Evolutionary conservation across 2,888 invertebrate genomes (phyloP).

Genomic region (Synergus umbraculus): DNA sequence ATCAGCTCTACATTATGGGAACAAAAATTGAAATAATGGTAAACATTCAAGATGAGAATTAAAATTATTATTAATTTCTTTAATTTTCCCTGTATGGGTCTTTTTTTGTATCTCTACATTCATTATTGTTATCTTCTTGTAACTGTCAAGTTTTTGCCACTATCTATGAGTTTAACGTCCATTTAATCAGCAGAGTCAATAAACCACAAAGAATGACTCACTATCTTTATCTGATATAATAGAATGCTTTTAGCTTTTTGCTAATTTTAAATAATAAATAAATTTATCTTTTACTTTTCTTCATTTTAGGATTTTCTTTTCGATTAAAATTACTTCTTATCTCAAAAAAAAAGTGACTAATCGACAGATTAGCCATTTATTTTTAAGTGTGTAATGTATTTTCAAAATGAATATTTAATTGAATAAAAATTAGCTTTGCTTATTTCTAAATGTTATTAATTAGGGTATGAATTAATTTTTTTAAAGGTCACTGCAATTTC

Average conservation of each 20-base stretch:
- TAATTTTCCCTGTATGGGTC: not conserved
- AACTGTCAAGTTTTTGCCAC: not conserved
- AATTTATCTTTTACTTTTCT: not conserved
- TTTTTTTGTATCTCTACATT: not conserved
- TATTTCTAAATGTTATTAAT: not conserved
- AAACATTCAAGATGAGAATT: slow-evolving; percentile 43
- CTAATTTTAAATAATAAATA: not conserved
- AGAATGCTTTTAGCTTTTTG: not conserved
- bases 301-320: not conserved
- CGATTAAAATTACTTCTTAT: not conserved
- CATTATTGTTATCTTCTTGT: not conserved
- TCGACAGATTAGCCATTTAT: not conserved
- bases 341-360: not conserved
- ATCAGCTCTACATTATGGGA: slow-evolving; percentile 90
- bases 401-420: slow-evolving; percentile 3
- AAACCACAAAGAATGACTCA: slow-evolving; percentile 20
- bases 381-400: no score
- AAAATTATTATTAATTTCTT: not conserved
- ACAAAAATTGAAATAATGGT: slow-evolving; percentile 91
- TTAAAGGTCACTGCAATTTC: slow-evolving; percentile 86
- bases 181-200: slow-evolving; percentile 19
- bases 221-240: not conserved
- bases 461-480: slow-evolving; percentile 44
- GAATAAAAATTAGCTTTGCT: not conserved
- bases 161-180: not conserved